phyloP scores from a whole-genome alignment of 2,797 vertebrate species.

The Argya squamiceps region DNA sequence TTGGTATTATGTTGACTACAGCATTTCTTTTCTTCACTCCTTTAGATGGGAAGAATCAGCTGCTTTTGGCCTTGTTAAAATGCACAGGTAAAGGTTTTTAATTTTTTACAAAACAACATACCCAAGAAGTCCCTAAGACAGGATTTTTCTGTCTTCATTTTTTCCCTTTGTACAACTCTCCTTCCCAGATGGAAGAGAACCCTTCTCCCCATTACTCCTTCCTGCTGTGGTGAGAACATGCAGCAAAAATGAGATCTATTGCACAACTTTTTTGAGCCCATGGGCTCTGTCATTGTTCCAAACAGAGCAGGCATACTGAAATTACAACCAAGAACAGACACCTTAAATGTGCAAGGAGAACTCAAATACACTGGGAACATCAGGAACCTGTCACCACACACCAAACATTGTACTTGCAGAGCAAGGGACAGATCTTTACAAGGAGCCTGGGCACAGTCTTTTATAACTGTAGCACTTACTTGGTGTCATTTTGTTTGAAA shows the following conservation, averaged over 20 bases:
- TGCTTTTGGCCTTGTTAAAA: constrained; percentile 94
- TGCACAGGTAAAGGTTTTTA: constrained; percentile 87
- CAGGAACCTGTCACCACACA: background rate
- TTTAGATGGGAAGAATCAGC: constrained; percentile 96
- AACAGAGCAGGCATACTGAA: background rate
- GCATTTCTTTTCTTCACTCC: constrained; percentile 31
- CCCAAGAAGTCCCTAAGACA: background rate
- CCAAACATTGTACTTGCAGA: background rate
- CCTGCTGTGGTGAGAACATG: constrained; percentile 10
- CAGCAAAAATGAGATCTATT: constrained; percentile 20
- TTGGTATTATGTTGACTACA: background rate
- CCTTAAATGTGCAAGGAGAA: background rate
- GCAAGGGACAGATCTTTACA: background rate
- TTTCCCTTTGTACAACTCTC: background rate
- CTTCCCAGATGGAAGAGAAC: background rate
- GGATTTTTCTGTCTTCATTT: background rate
- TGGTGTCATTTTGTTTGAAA: background rate
- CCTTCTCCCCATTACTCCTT: background rate
- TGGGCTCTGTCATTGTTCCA: background rate
- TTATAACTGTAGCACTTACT: background rate
- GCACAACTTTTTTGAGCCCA: background rate
- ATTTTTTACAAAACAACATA: background rate
- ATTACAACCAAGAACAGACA: background rate
- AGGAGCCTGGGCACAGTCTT: background rate
- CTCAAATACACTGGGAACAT: background rate